Percentiles rank a stretch among this genome's conserved stretches.
phyloP scores from a whole-genome alignment of 1,140 invertebrate genomes.

The Choristoneura fumiferana region DNA sequence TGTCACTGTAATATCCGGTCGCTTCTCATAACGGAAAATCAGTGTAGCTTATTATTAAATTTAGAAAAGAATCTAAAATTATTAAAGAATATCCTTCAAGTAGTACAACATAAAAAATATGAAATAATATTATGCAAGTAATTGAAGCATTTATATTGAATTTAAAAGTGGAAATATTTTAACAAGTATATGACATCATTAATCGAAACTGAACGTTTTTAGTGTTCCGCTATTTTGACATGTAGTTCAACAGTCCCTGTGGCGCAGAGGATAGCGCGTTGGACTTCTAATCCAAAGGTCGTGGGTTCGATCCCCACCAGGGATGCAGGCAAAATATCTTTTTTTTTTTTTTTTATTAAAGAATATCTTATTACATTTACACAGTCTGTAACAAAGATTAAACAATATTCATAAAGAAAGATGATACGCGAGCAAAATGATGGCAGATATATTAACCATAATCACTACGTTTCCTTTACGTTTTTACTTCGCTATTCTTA shows the following conservation, averaged over 20 bases:
- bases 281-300: constrained; percentile 79
- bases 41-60: neutral
- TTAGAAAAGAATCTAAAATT: neutral
- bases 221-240: constrained; percentile 26
- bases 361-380: too few species aligned
- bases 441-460: too few species aligned
- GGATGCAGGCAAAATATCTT: constrained; percentile 54
- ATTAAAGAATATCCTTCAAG: neutral
- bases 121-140: neutral
- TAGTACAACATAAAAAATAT: neutral
- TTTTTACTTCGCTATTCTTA: too few species aligned
- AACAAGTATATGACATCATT: neutral
- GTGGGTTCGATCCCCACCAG: constrained; percentile 83
- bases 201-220: neutral
- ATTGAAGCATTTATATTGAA: too few species aligned
- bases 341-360: neutral
- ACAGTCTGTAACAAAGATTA: too few species aligned
- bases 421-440: too few species aligned
- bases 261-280: constrained; percentile 70
- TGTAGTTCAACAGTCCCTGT: constrained; percentile 60
- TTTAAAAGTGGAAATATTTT: too few species aligned
- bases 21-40: neutral
- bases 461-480: too few species aligned
- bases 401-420: too few species aligned
- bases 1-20: neutral